These are phyloP conservation scores for Tenthredo livida DNA, from an alignment of 2,888 invertebrate genomes.

Conservation along the genomic window DNA sequence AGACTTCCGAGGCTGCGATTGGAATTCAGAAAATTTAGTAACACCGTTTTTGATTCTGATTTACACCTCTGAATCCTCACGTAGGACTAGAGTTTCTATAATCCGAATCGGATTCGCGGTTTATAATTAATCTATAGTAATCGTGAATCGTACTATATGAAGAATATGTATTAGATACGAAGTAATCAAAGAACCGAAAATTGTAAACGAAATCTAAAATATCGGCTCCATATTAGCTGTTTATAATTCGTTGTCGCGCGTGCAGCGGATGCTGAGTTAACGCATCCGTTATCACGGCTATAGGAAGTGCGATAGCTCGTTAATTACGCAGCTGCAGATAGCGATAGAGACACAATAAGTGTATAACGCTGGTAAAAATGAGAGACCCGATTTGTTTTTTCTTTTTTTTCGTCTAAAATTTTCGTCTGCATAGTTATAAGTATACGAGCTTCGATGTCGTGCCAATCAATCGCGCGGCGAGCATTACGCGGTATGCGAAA, in stretches of 20 bases:
- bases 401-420: neutral
- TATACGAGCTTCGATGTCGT: too few species aligned
- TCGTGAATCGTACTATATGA: too few species aligned
- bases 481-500: neutral
- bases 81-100: too few species aligned
- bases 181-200: neutral
- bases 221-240: neutral
- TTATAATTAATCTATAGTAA: too few species aligned
- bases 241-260: slow-evolving; percentile 29
- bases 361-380: neutral
- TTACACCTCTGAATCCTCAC: too few species aligned
- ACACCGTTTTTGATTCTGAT: too few species aligned
- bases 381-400: neutral
- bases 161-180: too few species aligned
- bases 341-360: neutral
- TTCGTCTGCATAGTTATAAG: neutral
- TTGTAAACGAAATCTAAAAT: neutral
- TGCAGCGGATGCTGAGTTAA: slow-evolving; percentile 47
- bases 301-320: slow-evolving; percentile 35
- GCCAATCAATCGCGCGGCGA: neutral
- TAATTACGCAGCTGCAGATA: slow-evolving; percentile 40
- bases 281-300: slow-evolving; percentile 42
- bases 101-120: too few species aligned
- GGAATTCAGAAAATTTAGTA: too few species aligned
- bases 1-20: too few species aligned